phyloP scores from a whole-genome alignment of 2,888 invertebrate genomes.

The Yponomeuta plumbellus region DNA sequence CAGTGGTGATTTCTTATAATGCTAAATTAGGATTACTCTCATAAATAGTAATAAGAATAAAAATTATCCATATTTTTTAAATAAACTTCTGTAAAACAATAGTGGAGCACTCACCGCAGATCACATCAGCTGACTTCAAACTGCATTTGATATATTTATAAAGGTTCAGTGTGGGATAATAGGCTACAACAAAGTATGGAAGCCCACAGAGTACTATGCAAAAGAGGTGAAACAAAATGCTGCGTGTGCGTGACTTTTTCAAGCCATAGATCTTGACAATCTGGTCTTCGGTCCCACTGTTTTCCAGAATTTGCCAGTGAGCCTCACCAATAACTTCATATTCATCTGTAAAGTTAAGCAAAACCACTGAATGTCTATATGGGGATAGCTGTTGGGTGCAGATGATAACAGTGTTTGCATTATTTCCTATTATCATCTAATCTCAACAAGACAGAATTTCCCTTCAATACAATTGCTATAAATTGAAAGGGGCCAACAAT shows the following conservation, averaged over 20 bases:
- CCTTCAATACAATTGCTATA: neutral
- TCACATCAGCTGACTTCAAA: conserved; percentile 70
- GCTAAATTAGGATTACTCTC: no score
- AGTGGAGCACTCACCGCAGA: conserved; percentile 66
- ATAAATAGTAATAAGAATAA: neutral
- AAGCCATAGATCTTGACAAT: conserved; percentile 72
- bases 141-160: conserved; percentile 74
- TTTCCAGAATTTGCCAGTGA: conserved; percentile 71
- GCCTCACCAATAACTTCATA: conserved; percentile 76
- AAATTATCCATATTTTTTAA: neutral
- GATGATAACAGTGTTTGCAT: conserved; percentile 25
- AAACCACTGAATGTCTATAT: conserved; percentile 32
- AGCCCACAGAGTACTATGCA: conserved; percentile 71
- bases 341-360: conserved; percentile 57
- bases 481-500: conserved; percentile 13
- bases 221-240: conserved; percentile 65
- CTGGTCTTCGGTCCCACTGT: conserved; percentile 62
- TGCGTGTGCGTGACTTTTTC: conserved; percentile 58
- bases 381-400: conserved; percentile 37
- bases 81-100: neutral
- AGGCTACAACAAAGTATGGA: conserved; percentile 74
- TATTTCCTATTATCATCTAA: neutral
- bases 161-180: conserved; percentile 73
- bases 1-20: no score
- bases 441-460: neutral